Conservation (phyloP, 2,113 vertebrate species). For the Plecotus auritus region DNA sequence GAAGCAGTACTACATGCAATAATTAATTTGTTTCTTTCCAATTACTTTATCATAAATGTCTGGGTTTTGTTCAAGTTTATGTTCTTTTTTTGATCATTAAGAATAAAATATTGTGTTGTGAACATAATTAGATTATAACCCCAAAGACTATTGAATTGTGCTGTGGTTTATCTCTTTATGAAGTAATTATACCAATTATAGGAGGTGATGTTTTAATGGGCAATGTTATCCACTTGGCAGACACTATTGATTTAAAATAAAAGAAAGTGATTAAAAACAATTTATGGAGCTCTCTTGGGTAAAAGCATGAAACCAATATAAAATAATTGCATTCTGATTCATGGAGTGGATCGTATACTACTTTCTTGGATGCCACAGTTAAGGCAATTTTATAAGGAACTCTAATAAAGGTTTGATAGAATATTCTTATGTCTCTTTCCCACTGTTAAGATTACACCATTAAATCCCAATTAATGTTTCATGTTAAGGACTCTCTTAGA, state of each 20-base stretch:
- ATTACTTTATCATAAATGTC: background rate
- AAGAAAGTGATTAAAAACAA: conserved; percentile 62
- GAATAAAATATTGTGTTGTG: conserved; percentile 38
- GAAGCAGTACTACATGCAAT: background rate
- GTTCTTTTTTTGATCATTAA: conserved; percentile 22
- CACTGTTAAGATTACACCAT: background rate
- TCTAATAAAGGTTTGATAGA: background rate
- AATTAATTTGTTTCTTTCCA: background rate
- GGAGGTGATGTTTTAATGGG: conserved; percentile 24
- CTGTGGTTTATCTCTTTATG: conserved; percentile 22
- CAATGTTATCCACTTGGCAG: conserved; percentile 41
- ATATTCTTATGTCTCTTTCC: background rate
- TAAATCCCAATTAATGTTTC: conserved; percentile 34
- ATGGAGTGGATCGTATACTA: background rate
- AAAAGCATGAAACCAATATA: conserved; percentile 46
- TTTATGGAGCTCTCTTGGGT: conserved; percentile 41
- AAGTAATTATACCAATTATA: conserved; percentile 53
- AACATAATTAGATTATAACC: conserved; percentile 57
- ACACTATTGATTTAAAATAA: conserved; percentile 61
- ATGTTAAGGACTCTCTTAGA: background rate
- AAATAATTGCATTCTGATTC: conserved; percentile 58
- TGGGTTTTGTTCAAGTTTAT: conserved; percentile 46
- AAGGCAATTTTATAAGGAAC: background rate
- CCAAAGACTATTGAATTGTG: background rate
- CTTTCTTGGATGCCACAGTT: background rate